Conservation (phyloP, 2,888 invertebrate species). For the Rhagonycha lutea region DNA sequence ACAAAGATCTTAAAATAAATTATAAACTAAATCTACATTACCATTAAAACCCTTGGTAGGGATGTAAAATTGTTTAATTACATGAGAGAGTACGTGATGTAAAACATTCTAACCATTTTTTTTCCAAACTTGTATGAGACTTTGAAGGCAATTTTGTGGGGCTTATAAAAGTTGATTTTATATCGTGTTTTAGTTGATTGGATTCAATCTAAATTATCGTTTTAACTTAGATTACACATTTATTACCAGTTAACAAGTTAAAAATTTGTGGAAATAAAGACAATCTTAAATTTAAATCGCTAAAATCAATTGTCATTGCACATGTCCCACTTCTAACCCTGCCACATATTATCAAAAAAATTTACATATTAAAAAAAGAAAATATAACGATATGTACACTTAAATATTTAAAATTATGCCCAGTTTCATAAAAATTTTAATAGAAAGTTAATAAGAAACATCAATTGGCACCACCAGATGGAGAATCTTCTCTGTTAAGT, state of each 20-base stretch:
- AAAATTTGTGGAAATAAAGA: background rate
- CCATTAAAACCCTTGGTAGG: slow-evolving; percentile 5
- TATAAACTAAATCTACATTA: slow-evolving; percentile 10
- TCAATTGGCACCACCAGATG: too few relatives aligned
- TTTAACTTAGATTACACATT: background rate
- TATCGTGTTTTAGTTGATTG: background rate
- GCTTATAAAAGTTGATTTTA: background rate
- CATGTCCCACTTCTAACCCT: background rate
- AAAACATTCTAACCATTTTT: slow-evolving; percentile 1
- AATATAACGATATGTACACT: background rate
- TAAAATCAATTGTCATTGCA: background rate
- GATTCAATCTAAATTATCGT: background rate
- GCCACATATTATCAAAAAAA: background rate
- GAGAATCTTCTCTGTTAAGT: background rate
- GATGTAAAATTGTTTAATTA: slow-evolving; percentile 5
- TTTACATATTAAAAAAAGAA: background rate
- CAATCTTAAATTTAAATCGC: background rate
- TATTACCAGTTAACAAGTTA: background rate
- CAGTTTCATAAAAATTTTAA: background rate
- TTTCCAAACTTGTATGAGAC: background rate
- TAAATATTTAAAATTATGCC: background rate
- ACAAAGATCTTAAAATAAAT: slow-evolving; percentile 14
- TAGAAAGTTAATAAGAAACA: background rate
- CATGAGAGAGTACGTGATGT: slow-evolving; percentile 3
- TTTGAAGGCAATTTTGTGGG: slow-evolving; percentile 2